Evolutionary conservation across 2,888 invertebrate species (phyloP), one percentile per base, ranked within the genome.

Genomic region (Schizaphis graminum): DNA sequence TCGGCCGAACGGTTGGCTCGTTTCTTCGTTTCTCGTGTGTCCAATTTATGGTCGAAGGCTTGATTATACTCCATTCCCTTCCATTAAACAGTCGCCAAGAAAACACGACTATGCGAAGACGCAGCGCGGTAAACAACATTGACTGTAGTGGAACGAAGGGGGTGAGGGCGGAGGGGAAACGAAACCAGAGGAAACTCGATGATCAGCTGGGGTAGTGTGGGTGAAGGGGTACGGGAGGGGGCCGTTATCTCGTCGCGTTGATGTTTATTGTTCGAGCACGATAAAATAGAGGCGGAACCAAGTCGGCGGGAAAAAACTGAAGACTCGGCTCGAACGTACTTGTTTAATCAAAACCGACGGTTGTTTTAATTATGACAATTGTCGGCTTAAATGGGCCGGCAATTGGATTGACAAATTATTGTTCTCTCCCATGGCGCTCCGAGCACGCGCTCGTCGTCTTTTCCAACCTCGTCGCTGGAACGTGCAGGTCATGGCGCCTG

Each of bases 21-120:
- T 77, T 77, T 77, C 77, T 77, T 77, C 35, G 35, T 26, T 77
- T 47, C n/a, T 85, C 47, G 77, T 77, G 87, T 61, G 77, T 89
- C 89, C 93, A 53, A 93, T 93, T 93, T 93, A 93, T 89, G 92
- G 92, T 93, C 92, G 88, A 77, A 89, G 87, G 41, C 89, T 56
- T 77, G 88, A 93, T 89, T 87, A 61, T 49, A 47, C 56, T 85
- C 47, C 44, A 26, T 89, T 93, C 88, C 92, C 16, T 92, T 87
- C 86, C 92, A 92, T 92, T 92, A 86, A 92, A 92, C 92, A 92
- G 86, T 61, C 86, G 86, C 92, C 91, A n/a, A 86, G 57, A 57
- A 92, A 86, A 92, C 91, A 86, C 13, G 61, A 92, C 26, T 86
- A 41, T n/a, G 56, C 28, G n/a, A 24, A 21, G 67, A 16, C 77